Evolutionary conservation across 2,888 invertebrate genomes (phyloP).

Genomic region (Oscheius sp.): DNA sequence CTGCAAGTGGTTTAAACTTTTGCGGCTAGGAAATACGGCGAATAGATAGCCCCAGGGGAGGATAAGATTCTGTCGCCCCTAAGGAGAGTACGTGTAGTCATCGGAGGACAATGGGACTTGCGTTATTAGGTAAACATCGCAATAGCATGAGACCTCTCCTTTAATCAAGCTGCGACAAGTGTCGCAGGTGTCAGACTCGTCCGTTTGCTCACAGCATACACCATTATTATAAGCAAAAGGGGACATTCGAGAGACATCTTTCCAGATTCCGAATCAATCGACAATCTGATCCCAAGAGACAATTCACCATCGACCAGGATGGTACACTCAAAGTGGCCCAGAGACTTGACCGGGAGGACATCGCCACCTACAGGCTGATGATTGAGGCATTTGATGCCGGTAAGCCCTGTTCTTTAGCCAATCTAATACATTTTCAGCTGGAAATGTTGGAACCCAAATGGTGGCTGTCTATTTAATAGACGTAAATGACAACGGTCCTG

Average conservation of each 20-base stretch:
- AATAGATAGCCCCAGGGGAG: slow-evolving; percentile 28
- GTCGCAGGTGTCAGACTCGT: slow-evolving; percentile 30
- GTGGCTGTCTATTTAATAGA: slow-evolving; percentile 84
- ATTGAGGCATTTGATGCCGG: slow-evolving; percentile 93
- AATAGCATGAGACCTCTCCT: neutral
- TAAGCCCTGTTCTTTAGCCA: slow-evolving; percentile 29
- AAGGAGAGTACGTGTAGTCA: too few relatives aligned
- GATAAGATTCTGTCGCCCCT: neutral
- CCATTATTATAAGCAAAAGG: slow-evolving; percentile 13
- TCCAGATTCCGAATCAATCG: slow-evolving; percentile 81
- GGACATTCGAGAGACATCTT: slow-evolving; percentile 9
- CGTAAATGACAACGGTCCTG: slow-evolving; percentile 91
- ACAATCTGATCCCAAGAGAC: slow-evolving; percentile 89
- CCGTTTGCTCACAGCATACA: slow-evolving; percentile 24
- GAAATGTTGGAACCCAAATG: slow-evolving; percentile 85
- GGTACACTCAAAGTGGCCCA: slow-evolving; percentile 94
- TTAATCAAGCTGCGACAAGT: slow-evolving; percentile 30
- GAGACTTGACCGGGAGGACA: slow-evolving; percentile 91
- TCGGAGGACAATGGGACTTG: too few relatives aligned
- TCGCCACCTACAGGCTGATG: slow-evolving; percentile 93
- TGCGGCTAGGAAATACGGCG: slow-evolving; percentile 23
- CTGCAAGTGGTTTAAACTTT: slow-evolving; percentile 20
- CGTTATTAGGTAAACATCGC: slow-evolving; percentile 5
- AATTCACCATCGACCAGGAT: slow-evolving; percentile 92
- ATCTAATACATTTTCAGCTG: slow-evolving; percentile 75